Evolutionary conservation across 1,140 invertebrate genomes (phyloP).

Genomic region (Drosophila bipectinata): DNA sequence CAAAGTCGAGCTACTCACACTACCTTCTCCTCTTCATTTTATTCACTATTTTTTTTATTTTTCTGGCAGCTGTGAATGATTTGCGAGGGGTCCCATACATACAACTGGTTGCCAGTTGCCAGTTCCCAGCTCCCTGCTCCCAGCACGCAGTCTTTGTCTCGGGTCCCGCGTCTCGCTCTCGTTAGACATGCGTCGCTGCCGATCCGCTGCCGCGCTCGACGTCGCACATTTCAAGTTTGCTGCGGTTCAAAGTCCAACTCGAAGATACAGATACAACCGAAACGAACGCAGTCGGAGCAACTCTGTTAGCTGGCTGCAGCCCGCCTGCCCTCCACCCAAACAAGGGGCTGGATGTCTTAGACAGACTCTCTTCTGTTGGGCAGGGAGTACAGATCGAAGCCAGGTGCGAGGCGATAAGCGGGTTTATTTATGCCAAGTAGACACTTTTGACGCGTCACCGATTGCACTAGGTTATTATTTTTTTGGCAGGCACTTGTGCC

Average conservation of each 20-base stretch:
- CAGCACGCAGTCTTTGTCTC: conserved; percentile 12
- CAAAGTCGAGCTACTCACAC: conserved; percentile 13
- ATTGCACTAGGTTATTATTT: conserved; percentile 28
- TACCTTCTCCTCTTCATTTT: conserved; percentile 3
- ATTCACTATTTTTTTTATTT: conserved; percentile 22
- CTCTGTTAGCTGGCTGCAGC: not conserved
- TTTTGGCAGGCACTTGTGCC: conserved; percentile 1
- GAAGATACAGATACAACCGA: conserved; percentile 30
- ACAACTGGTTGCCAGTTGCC: conserved; percentile 27
- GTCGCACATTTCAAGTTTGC: conserved; percentile 40
- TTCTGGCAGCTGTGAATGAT: conserved; percentile 45
- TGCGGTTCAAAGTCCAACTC: conserved; percentile 43
- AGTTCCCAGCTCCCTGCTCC: not conserved
- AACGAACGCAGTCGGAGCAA: not conserved
- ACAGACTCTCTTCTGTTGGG: conserved; percentile 15
- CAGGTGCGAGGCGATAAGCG: conserved; percentile 17
- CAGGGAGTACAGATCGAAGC: conserved; percentile 6
- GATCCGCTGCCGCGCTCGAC: conserved; percentile 26
- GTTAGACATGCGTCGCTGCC: conserved; percentile 45
- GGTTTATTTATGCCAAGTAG: conserved; percentile 46
- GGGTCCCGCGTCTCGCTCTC: conserved; percentile 34
- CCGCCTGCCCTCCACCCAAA: not conserved
- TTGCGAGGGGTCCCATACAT: conserved; percentile 19
- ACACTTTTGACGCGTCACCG: conserved; percentile 54
- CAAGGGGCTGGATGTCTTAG: not conserved